phyloP scores from a whole-genome alignment of 2,797 vertebrate species.

The Monodelphis domestica region DNA sequence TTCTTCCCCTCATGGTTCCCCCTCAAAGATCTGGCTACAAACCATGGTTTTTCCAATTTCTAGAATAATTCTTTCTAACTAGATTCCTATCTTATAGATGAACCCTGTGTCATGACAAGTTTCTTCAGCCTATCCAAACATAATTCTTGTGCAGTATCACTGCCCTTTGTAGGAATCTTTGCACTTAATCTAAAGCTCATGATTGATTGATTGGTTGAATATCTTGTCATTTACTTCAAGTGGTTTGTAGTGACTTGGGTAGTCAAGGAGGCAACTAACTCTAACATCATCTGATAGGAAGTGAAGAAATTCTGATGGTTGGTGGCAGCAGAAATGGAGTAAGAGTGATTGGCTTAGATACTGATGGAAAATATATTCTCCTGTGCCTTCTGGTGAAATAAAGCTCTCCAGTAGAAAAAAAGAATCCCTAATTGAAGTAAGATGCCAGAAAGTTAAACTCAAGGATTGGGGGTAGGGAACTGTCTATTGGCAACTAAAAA shows the following conservation, averaged over 20 bases:
- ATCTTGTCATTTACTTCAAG: neutral
- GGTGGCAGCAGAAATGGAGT: neutral
- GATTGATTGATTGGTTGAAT: neutral
- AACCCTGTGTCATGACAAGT: neutral
- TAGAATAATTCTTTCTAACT: neutral
- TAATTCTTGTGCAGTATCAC: neutral
- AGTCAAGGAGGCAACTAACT: neutral
- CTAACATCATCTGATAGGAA: fast-evolving
- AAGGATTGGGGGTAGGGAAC: neutral
- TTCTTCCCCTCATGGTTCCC: neutral
- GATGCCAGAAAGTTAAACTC: neutral
- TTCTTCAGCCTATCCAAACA: neutral
- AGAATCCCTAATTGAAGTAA: neutral
- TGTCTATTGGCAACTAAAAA: constrained; percentile 53
- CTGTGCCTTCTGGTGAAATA: neutral
- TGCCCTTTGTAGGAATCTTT: neutral
- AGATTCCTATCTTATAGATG: neutral
- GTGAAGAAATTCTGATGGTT: fast-evolving
- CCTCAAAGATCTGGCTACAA: neutral
- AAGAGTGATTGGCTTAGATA: fast-evolving
- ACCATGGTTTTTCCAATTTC: neutral
- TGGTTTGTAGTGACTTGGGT: neutral
- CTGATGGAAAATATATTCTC: neutral
- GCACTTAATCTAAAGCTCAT: neutral
- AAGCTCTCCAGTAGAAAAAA: neutral